phyloP scores from a whole-genome alignment of 2,888 invertebrate species.

The Andrena camellia region DNA sequence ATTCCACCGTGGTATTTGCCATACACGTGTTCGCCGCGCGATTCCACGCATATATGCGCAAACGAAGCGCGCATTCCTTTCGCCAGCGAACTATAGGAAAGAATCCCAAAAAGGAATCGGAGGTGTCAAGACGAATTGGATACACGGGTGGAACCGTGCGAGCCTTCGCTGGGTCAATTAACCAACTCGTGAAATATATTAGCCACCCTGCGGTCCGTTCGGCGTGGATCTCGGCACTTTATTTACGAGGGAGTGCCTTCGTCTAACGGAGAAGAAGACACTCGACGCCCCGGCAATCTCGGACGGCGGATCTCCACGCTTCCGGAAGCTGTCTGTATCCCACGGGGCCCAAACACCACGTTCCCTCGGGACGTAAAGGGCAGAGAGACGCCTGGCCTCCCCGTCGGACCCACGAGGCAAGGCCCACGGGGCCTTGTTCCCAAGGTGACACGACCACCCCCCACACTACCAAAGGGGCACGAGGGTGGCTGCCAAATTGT shows the following conservation, averaged over 20 bases:
- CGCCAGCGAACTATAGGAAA: constrained; percentile 62
- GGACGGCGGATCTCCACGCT: constrained; percentile 79
- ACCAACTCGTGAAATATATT: constrained; percentile 78
- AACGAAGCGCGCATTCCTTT: constrained; percentile 65
- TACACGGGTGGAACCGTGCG: constrained; percentile 74
- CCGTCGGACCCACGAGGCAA: neutral
- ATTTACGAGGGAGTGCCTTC: constrained; percentile 78
- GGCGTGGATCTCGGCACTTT: constrained; percentile 69
- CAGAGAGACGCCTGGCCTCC: constrained; percentile 43
- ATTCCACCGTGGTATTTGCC: constrained; percentile 34
- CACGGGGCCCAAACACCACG: constrained; percentile 43
- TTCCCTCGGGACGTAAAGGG: constrained; percentile 35
- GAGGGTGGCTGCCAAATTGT: constrained; percentile 43
- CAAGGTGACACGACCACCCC: constrained; percentile 25
- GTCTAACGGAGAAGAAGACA: constrained; percentile 61
- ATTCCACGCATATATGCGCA: constrained; percentile 59
- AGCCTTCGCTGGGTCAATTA: constrained; percentile 79
- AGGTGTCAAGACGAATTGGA: constrained; percentile 76
- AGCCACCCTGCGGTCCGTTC: constrained; percentile 70
- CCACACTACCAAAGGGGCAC: constrained; percentile 16
- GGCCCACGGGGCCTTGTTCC: neutral
- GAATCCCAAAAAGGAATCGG: constrained; percentile 62
- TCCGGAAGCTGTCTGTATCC: constrained; percentile 84
- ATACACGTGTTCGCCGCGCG: constrained; percentile 31
- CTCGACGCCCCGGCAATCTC: constrained; percentile 76